These are phyloP conservation scores for Homarus gammarus DNA, from an alignment of 2,888 invertebrate genomes.

Conservation along the genomic window DNA sequence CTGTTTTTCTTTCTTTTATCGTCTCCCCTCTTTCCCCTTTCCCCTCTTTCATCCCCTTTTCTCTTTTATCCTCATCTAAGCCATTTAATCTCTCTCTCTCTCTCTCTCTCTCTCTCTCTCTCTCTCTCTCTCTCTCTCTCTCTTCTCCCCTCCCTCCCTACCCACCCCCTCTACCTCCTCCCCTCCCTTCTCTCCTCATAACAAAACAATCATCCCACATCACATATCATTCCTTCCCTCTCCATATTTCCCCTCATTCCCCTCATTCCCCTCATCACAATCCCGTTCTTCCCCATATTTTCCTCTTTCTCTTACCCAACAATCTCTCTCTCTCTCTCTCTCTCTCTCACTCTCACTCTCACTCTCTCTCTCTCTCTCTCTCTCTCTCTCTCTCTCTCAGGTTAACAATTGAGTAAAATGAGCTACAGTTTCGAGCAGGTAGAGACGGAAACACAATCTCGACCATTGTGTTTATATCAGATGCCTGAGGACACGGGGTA, in stretches of 20 bases:
- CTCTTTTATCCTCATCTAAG: too few species aligned
- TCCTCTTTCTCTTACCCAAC: too few species aligned
- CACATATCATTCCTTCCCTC: too few species aligned
- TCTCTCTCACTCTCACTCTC: conserved; percentile 15
- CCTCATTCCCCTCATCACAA: background rate
- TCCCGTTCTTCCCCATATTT: too few species aligned
- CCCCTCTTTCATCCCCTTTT: background rate
- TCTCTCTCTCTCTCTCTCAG: too few species aligned
- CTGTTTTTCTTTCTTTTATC: background rate
- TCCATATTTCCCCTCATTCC: too few species aligned
- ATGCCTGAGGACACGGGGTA: background rate
- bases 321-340: background rate
- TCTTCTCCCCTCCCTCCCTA: background rate
- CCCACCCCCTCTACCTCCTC: background rate
- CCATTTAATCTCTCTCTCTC: background rate
- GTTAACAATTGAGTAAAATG: background rate
- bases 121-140: background rate
- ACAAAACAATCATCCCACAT: too few species aligned
- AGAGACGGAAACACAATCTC: background rate
- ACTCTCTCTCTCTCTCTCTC: background rate
- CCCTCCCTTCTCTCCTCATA: too few species aligned
- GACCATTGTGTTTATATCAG: background rate
- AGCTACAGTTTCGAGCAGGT: background rate
- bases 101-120: background rate
- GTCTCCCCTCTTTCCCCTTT: too few species aligned